These are phyloP conservation scores for Xyrauchen texanus DNA, from an alignment of 2,113 vertebrate species.

Conservation along the genomic window DNA sequence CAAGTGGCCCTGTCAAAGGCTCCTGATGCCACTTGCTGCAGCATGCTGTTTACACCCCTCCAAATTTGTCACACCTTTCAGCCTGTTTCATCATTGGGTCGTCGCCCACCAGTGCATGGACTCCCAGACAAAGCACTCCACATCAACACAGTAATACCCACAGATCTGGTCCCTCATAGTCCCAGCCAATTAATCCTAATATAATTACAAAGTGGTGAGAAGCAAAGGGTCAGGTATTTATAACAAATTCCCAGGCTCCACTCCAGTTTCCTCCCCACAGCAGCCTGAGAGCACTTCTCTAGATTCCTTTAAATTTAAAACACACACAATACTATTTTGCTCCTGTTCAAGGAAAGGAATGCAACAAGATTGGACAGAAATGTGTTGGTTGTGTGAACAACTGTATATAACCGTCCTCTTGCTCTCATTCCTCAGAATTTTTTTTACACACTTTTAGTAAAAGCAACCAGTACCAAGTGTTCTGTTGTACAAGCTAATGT, in stretches of 20 bases:
- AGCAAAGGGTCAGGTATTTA: slow-evolving; percentile 67
- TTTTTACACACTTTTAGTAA: neutral
- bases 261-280: neutral
- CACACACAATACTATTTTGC: slow-evolving; percentile 53
- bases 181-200: slow-evolving; percentile 75
- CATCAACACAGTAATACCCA: slow-evolving; percentile 59
- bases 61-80: slow-evolving; percentile 65
- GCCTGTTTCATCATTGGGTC: slow-evolving; percentile 69
- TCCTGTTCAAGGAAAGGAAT: slow-evolving; percentile 57
- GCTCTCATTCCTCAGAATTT: neutral
- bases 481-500: slow-evolving; percentile 21
- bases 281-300: slow-evolving; percentile 38
- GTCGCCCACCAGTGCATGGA: slow-evolving; percentile 52
- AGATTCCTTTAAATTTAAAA: slow-evolving; percentile 53
- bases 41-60: slow-evolving; percentile 40
- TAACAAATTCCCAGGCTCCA: slow-evolving; percentile 57
- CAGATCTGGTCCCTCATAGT: slow-evolving; percentile 60
- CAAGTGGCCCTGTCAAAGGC: slow-evolving; percentile 27
- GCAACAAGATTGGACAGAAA: slow-evolving; percentile 50
- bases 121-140: slow-evolving; percentile 54
- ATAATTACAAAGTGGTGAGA: slow-evolving; percentile 71
- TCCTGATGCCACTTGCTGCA: slow-evolving; percentile 48
- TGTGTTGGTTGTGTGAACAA: slow-evolving; percentile 43
- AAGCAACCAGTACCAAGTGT: neutral
- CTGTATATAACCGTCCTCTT: slow-evolving; percentile 25